phyloP scores from a whole-genome alignment of 2,797 vertebrate genomes.

The Mycteria americana region DNA sequence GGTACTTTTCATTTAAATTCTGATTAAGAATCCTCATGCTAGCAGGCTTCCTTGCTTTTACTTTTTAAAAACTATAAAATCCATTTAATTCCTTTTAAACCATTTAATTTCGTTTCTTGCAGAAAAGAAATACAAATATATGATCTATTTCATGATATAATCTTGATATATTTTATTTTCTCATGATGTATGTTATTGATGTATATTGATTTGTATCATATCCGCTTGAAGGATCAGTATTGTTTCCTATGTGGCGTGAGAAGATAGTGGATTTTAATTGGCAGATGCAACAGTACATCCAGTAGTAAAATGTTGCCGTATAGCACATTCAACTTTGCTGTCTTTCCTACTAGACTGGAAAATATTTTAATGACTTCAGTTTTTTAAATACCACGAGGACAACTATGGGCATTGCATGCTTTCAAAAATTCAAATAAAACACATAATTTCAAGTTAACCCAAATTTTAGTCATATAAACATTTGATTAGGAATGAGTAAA shows the following conservation, averaged over 20 bases:
- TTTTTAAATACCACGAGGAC: not conserved
- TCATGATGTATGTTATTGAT: not conserved
- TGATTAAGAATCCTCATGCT: not conserved
- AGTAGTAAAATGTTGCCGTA: constrained; percentile 5
- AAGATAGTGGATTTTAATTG: constrained; percentile 6
- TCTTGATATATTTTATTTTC: not conserved
- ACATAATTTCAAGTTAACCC: constrained; percentile 53
- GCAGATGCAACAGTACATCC: not conserved
- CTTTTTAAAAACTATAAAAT: not conserved
- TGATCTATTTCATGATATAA: not conserved
- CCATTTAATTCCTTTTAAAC: not conserved
- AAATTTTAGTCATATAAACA: constrained; percentile 58
- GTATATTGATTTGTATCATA: not conserved
- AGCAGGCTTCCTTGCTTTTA: not conserved
- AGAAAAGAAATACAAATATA: not conserved
- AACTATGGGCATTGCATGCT: not conserved
- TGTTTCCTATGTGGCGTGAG: not conserved
- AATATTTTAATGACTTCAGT: not conserved
- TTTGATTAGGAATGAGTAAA: constrained; percentile 68
- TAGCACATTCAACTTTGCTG: not conserved
- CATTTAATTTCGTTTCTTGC: not conserved
- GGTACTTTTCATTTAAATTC: not conserved
- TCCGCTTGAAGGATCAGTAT: not conserved
- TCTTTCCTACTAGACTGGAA: not conserved
- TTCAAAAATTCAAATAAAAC: constrained; percentile 67